Evolutionary conservation across 2,797 vertebrate genomes (phyloP).

Genomic region (Champsocephalus gunnari): DNA sequence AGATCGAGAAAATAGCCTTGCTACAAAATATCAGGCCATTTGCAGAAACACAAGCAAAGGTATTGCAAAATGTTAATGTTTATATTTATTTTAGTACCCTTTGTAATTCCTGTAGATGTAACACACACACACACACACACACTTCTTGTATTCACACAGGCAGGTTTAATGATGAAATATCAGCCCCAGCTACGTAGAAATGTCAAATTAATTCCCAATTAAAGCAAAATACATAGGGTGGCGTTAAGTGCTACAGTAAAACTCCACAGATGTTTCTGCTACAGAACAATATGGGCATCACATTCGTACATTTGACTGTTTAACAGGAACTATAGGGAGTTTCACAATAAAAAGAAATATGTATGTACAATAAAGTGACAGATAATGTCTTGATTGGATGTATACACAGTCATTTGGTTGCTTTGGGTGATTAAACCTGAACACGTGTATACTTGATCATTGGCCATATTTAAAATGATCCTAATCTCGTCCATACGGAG

Average conservation of each 20-base stretch:
- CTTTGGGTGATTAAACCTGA: background rate
- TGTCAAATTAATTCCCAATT: background rate
- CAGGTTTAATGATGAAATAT: too few species aligned
- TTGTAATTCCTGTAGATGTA: too few species aligned
- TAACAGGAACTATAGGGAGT: background rate
- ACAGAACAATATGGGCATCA: background rate
- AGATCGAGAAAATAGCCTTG: too few species aligned
- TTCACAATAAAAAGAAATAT: background rate
- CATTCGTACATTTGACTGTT: background rate
- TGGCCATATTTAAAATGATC: background rate
- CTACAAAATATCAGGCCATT: too few species aligned
- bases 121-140: too few species aligned
- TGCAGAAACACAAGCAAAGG: too few species aligned
- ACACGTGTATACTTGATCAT: too few species aligned
- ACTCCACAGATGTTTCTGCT: background rate
- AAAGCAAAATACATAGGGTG: background rate
- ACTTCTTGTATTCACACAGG: too few species aligned
- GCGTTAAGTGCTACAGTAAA: background rate
- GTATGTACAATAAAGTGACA: constrained; percentile 30
- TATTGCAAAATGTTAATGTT: too few species aligned
- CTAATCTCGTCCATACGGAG: background rate
- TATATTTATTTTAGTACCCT: too few species aligned
- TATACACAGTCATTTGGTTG: too few species aligned
- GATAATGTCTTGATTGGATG: too few species aligned
- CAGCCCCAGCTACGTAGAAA: background rate